Percentiles rank a stretch among this genome's conserved stretches.
phyloP scores from a whole-genome alignment of 1,140 invertebrate genomes.

The Drosophila oshimai region DNA sequence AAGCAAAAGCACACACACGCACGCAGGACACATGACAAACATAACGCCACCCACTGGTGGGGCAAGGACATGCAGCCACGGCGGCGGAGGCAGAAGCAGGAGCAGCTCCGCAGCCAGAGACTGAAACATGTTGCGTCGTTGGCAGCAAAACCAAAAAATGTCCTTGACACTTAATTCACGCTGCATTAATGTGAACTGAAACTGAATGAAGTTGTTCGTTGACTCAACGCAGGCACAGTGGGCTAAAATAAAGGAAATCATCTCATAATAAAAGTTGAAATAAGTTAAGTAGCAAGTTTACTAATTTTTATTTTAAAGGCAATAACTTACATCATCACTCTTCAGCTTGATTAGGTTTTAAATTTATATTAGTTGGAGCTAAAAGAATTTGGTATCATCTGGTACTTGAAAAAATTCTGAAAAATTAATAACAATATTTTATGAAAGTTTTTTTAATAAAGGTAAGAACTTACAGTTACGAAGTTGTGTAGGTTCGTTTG shows the following conservation, averaged over 20 bases:
- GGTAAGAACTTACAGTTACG: neutral
- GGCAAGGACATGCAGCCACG: constrained; percentile 36
- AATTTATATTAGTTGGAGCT: too few relatives aligned
- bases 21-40: constrained; percentile 37
- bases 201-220: constrained; percentile 72
- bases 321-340: too few relatives aligned
- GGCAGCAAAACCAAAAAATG: constrained; percentile 74
- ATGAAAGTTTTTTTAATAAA: neutral
- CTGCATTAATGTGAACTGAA: constrained; percentile 79
- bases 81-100: neutral
- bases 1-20: constrained; percentile 39
- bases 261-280: too few relatives aligned
- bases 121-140: constrained; percentile 75
- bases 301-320: too few relatives aligned
- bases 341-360: too few relatives aligned
- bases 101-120: constrained; percentile 3
- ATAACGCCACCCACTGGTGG: constrained; percentile 41
- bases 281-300: too few relatives aligned
- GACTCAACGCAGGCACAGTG: constrained; percentile 42
- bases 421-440: too few relatives aligned
- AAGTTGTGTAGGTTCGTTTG: neutral
- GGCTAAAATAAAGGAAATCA: neutral
- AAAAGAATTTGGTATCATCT: too few relatives aligned
- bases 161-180: constrained; percentile 81
- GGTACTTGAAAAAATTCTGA: too few relatives aligned